phyloP scores from a whole-genome alignment of 2,888 invertebrate genomes.

The Drosophila borborema region DNA sequence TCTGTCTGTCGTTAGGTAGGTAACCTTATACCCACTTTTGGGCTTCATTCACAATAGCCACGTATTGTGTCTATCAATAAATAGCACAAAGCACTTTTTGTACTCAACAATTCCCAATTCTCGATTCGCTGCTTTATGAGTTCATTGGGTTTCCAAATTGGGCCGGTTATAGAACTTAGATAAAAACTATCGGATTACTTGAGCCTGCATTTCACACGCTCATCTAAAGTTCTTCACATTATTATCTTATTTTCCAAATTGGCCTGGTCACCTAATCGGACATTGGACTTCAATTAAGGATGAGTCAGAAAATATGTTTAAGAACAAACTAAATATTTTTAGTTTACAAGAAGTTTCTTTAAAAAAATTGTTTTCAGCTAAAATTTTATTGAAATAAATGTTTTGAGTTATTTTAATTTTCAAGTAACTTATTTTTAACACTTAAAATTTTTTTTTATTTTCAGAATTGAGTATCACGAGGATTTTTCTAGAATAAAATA shows the following conservation, averaged over 20 bases:
- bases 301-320: not conserved
- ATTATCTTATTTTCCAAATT: conserved; percentile 21
- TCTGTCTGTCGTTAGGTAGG: conserved; percentile 18
- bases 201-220: conserved; percentile 64
- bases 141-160: conserved; percentile 7
- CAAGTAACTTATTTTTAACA: not conserved
- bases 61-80: conserved; percentile 55
- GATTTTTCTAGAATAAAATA: not conserved
- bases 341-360: too few species aligned
- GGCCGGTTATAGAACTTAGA: conserved; percentile 7
- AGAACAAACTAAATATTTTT: not conserved
- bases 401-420: not conserved
- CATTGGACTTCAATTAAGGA: not conserved
- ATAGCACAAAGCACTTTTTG: conserved; percentile 34
- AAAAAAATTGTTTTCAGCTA: too few species aligned
- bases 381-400: not conserved
- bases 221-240: conserved; percentile 4
- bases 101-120: not conserved
- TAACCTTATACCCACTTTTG: conserved; percentile 58
- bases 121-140: conserved; percentile 13
- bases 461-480: not conserved
- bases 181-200: conserved; percentile 57
- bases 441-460: not conserved
- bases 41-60: conserved; percentile 44
- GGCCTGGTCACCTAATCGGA: conserved; percentile 29